These are phyloP conservation scores for Machimus rusticus DNA, from an alignment of 2,888 invertebrate species.

Conservation along the genomic window DNA sequence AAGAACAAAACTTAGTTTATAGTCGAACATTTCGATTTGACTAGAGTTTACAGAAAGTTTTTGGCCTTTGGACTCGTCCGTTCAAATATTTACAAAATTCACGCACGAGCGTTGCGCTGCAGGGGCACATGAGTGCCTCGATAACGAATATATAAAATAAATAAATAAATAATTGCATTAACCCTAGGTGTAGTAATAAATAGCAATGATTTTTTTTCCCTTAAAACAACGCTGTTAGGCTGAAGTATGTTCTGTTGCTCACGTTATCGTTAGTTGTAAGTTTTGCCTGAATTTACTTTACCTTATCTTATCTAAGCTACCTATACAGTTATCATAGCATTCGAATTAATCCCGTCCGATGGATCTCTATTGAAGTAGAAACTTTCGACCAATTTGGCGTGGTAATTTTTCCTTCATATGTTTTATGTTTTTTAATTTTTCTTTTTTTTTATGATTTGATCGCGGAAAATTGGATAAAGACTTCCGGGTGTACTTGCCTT, in stretches of 20 bases:
- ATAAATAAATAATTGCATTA: slow-evolving; percentile 29
- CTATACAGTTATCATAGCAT: slow-evolving; percentile 22
- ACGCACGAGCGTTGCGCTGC: background rate
- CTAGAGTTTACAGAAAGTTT: background rate
- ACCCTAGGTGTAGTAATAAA: slow-evolving; percentile 28
- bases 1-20: background rate
- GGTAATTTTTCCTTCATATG: background rate
- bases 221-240: slow-evolving; percentile 34
- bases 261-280: slow-evolving; percentile 6
- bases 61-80: background rate
- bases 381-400: background rate
- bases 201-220: slow-evolving; percentile 24
- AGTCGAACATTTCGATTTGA: slow-evolving; percentile 9
- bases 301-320: slow-evolving; percentile 11
- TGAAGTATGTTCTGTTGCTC: background rate
- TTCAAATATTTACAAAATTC: slow-evolving; percentile 31
- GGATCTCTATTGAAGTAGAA: background rate
- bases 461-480: background rate
- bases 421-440: too few species aligned
- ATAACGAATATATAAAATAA: slow-evolving; percentile 24
- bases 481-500: background rate
- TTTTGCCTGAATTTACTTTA: slow-evolving; percentile 11
- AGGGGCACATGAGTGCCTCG: background rate
- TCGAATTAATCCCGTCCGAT: background rate
- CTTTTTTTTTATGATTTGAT: background rate